Evolutionary conservation across 2,113 vertebrate genomes (phyloP).

Genomic region (Aspidoscelis tigris): DNA sequence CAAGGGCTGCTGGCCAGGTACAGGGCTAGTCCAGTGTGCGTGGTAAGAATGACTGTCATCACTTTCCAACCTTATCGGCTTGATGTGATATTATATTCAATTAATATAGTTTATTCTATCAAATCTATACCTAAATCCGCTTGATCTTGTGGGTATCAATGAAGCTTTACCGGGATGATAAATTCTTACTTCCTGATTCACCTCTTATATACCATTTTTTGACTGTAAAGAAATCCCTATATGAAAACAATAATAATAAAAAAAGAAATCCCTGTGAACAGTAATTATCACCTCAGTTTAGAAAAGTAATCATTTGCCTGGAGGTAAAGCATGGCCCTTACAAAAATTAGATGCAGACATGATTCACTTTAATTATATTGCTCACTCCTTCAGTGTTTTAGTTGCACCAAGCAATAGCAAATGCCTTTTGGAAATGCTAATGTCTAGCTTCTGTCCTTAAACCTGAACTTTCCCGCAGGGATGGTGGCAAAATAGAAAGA

Average conservation of each 20-base stretch:
- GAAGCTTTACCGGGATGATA: not conserved
- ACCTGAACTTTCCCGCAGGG: slow-evolving; percentile 30
- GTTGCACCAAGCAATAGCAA: slow-evolving; percentile 15
- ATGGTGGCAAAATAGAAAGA: slow-evolving; percentile 41
- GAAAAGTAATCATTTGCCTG: not conserved
- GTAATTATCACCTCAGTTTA: not conserved
- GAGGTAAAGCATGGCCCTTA: not conserved
- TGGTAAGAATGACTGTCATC: too few species aligned
- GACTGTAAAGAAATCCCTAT: not conserved
- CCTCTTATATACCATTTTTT: not conserved
- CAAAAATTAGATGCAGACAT: slow-evolving; percentile 18
- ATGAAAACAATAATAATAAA: not conserved
- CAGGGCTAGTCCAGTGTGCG: too few species aligned
- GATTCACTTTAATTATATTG: not conserved
- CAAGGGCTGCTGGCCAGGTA: too few species aligned
- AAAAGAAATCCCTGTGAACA: not conserved
- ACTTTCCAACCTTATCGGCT: too few species aligned
- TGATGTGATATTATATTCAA: too few species aligned
- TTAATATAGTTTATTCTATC: too few species aligned
- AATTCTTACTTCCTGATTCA: not conserved
- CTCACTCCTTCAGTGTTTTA: not conserved
- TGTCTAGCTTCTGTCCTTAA: not conserved
- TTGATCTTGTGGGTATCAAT: not conserved
- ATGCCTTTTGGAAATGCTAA: slow-evolving; percentile 12
- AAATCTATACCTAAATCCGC: not conserved